phyloP scores from a whole-genome alignment of 2,888 invertebrate genomes.

The Caenorhabditis sp. region DNA sequence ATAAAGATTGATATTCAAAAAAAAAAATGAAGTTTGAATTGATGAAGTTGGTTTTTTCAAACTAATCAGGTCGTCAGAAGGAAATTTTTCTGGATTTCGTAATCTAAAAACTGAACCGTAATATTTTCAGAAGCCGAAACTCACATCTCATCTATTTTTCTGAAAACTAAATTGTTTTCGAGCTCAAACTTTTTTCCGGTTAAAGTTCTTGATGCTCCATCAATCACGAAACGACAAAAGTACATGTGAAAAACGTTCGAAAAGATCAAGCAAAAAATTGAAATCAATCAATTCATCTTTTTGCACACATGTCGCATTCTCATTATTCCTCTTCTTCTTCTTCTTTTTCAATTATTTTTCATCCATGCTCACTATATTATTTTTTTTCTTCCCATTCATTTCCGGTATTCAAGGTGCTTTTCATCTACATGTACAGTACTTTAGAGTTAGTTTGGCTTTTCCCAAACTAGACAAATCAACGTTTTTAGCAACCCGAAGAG shows the following conservation, averaged over 20 bases:
- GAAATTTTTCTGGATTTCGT: too few species aligned
- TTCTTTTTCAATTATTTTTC: not conserved
- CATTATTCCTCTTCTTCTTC: not conserved
- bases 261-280: not conserved
- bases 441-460: constrained; percentile 17
- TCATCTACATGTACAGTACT: constrained; percentile 28
- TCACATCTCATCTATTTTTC: too few species aligned
- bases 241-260: not conserved
- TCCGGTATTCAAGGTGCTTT: not conserved
- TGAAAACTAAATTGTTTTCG: too few species aligned
- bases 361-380: not conserved
- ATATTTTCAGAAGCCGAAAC: too few species aligned
- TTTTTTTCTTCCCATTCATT: not conserved
- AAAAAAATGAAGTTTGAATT: too few species aligned
- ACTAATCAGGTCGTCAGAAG: too few species aligned
- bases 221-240: not conserved
- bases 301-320: not conserved
- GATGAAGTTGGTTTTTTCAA: too few species aligned
- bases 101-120: too few species aligned
- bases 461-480: not conserved
- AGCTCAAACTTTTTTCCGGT: too few species aligned
- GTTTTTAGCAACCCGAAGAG: constrained; percentile 30
- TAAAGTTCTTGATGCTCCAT: too few species aligned
- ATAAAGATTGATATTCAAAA: constrained; percentile 5
- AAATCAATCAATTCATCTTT: not conserved